phyloP scores from a whole-genome alignment of 37 sponge, comb jelly and placozoan species.

The Bolinopsis microptera region DNA sequence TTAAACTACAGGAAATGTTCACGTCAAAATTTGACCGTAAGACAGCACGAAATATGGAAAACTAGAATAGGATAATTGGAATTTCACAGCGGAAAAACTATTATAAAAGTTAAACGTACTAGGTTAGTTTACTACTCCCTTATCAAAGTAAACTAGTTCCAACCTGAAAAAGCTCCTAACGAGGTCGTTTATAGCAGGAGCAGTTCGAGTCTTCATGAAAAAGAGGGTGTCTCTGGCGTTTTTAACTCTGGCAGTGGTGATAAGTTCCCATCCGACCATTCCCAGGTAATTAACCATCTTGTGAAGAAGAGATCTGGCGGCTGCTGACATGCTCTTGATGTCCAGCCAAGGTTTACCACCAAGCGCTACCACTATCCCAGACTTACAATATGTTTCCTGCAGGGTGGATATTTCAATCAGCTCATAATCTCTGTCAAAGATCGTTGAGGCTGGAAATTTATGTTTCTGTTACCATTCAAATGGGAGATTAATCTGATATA shows the following conservation, averaged over 20 bases:
- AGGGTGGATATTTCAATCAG: neutral
- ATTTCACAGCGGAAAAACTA: too few species aligned
- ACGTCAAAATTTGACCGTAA: neutral
- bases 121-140: too few species aligned
- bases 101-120: too few species aligned
- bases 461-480: too few species aligned
- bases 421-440: too few species aligned
- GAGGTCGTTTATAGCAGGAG: conserved; percentile 42
- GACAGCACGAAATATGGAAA: too few species aligned
- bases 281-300: conserved; percentile 51
- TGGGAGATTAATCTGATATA: too few species aligned
- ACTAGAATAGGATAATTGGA: too few species aligned
- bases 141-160: neutral
- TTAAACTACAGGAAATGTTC: neutral
- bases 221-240: conserved; percentile 53
- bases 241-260: conserved; percentile 35
- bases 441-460: too few species aligned
- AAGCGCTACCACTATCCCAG: conserved; percentile 40
- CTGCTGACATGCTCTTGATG: conserved; percentile 48
- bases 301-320: conserved; percentile 36
- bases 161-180: conserved; percentile 59
- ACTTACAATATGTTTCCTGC: conserved; percentile 57
- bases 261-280: conserved; percentile 48
- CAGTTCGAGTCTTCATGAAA: neutral
- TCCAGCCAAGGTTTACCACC: conserved; percentile 65